Conservation (phyloP, 2,888 invertebrate species). For the Sipha maydis region DNA sequence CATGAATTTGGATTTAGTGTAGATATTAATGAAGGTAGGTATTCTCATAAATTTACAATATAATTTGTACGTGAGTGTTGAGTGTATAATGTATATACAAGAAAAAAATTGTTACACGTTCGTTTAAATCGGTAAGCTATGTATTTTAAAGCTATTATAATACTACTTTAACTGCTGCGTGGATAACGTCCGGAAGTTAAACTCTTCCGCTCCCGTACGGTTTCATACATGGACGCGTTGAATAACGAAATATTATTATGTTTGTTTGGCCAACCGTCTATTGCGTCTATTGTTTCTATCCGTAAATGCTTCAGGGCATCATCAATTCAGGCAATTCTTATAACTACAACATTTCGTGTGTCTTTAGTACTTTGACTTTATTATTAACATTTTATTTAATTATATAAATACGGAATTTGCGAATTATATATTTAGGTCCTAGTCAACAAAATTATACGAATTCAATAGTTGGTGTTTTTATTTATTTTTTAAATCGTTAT, state of each 20-base stretch:
- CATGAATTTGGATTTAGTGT: constrained; percentile 5
- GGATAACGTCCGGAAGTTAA: constrained; percentile 40
- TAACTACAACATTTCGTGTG: neutral
- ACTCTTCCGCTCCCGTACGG: constrained; percentile 31
- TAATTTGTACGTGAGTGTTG: neutral
- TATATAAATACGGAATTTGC: neutral
- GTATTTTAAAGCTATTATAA: neutral
- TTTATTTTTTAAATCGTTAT: neutral
- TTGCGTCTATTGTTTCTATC: constrained; percentile 43
- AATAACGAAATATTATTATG: constrained; percentile 46
- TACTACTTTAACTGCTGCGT: neutral
- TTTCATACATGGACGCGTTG: constrained; percentile 51
- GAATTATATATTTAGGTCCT: neutral
- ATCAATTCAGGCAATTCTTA: constrained; percentile 7
- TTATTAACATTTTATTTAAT: constrained; percentile 12
- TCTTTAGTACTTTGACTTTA: neutral
- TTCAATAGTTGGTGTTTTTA: neutral
- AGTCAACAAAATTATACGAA: neutral
- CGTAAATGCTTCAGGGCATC: constrained; percentile 8
- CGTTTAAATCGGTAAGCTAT: constrained; percentile 2
- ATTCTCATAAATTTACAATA: constrained; percentile 16
- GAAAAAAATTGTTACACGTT: neutral
- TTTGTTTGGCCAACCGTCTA: constrained; percentile 53
- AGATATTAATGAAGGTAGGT: constrained; percentile 1
- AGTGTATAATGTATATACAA: neutral